Evolutionary conservation across 1,140 invertebrate species (phyloP), one percentile per base, ranked within the genome.

Genomic region (Leucophenga varia): DNA sequence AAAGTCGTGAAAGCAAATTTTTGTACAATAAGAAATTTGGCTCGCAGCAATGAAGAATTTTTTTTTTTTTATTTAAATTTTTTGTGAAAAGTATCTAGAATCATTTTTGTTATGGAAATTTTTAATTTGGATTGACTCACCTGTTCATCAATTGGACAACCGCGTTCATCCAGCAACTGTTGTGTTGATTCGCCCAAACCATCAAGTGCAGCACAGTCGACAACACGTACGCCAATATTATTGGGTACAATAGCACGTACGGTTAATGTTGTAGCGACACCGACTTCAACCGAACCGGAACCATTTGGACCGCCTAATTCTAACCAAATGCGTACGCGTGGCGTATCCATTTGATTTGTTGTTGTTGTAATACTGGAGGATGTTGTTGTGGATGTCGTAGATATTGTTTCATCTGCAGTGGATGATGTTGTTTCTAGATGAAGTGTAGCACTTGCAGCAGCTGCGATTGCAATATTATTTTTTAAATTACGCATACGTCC

Each of bases 121-220:
- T n/a, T n/a, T n/a, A n/a, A n/a, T n/a, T n/a, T n/a, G n/a, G n/a
- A n/a, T 39, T 38, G 19, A 49, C 63, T 68, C 64, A 88, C 81
- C 34, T 79, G 74, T 46, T 85, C 81, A 67, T 88, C 86, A 9
- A 87, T 77, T 7, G 86, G 83, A 72, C 87, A 89, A 31, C 87
- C 87, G 13, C 80, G 77, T 43, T 85, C 82, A 59, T 88, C 85
- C 2, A 87, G 71, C 10, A 89, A 75, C 47, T 81, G 82, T 63
- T 88, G 86, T 6, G 83, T 84, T 0, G 83, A 81, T 49, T 86
- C 84, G 4, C 84, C 84, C 1, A 87, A 69, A 6, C 87, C 87
- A 56, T 90, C 88, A 55, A 88, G 82, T 0, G 87, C 87, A 2
- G 83, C 67, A 61, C 88, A 90, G 49, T 88, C 85, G 0, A 86